phyloP scores from a whole-genome alignment of 2,797 vertebrate species.

The Syncerus caffer region DNA sequence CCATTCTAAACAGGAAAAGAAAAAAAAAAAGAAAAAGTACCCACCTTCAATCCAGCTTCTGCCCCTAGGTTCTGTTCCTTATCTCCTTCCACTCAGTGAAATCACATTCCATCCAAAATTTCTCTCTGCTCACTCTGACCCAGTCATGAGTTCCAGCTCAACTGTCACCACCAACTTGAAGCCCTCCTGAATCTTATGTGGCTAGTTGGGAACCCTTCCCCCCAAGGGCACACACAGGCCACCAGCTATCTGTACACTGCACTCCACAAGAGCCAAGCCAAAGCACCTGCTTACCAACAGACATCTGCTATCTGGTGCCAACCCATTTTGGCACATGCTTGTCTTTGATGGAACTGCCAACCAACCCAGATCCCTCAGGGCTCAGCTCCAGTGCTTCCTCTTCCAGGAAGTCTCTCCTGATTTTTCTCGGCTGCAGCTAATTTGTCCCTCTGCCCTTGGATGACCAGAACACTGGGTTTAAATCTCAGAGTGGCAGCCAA shows the following conservation, averaged over 20 bases:
- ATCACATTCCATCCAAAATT: not conserved
- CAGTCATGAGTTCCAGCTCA: not conserved
- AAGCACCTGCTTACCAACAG: not conserved
- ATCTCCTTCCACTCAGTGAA: not conserved
- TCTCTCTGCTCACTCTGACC: not conserved
- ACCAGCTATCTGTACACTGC: not conserved
- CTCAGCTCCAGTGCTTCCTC: not conserved
- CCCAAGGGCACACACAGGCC: not conserved
- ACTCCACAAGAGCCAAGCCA: not conserved
- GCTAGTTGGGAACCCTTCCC: not conserved
- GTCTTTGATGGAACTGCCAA: not conserved
- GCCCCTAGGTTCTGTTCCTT: not conserved
- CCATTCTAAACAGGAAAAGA: not conserved
- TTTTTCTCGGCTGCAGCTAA: not conserved
- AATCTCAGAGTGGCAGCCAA: not conserved
- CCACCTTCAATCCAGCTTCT: not conserved
- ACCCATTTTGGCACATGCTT: not conserved
- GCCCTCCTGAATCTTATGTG: not conserved
- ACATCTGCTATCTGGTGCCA: not conserved
- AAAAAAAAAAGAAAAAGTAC: not conserved
- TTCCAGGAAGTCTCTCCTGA: slow-evolving; percentile 17
- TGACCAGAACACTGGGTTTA: not conserved
- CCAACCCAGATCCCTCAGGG: not conserved
- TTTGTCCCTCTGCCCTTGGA: not conserved
- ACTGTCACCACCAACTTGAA: not conserved